A percentile compares a stretch with the other conserved stretches of the same genome.
phyloP scores from a whole-genome alignment of 1,140 invertebrate species.

The Globodera rostochiensis region DNA sequence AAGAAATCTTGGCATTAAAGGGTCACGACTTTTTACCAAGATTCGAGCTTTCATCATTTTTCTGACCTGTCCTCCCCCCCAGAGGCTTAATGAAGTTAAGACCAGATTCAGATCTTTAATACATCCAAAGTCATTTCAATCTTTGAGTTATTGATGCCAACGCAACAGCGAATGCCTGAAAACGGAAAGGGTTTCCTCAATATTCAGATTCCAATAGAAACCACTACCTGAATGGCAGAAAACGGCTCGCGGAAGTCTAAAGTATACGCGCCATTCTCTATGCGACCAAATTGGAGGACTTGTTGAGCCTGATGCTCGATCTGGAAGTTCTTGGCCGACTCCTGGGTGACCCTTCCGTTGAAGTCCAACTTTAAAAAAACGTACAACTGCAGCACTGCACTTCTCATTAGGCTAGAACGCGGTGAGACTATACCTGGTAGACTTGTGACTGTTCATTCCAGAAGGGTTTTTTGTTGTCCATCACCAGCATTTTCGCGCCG shows the following conservation, averaged over 20 bases:
- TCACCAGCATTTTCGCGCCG: slow-evolving; percentile 69
- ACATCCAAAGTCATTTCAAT: slow-evolving; percentile 75
- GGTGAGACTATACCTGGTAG: slow-evolving; percentile 72
- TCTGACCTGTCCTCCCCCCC: too few relatives aligned
- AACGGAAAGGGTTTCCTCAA: neutral
- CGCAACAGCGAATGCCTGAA: slow-evolving; percentile 91
- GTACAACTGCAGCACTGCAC: neutral
- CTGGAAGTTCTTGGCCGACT: slow-evolving; percentile 99
- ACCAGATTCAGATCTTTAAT: too few relatives aligned
- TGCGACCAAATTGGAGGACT: slow-evolving; percentile 98
- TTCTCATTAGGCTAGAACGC: neutral
- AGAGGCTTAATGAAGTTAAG: too few relatives aligned
- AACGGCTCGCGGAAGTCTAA: slow-evolving; percentile 98
- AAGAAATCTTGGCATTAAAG: too few relatives aligned
- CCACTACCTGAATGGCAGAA: slow-evolving; percentile 77
- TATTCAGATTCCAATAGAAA: too few relatives aligned
- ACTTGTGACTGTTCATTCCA: slow-evolving; percentile 99
- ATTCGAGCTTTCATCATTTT: too few relatives aligned
- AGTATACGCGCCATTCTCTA: slow-evolving; percentile 97
- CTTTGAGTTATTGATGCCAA: slow-evolving; percentile 97
- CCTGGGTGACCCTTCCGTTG: slow-evolving; percentile 96
- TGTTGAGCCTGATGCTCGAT: slow-evolving; percentile 96
- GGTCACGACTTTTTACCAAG: too few relatives aligned
- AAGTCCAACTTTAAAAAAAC: slow-evolving; percentile 79
- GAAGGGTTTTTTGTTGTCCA: slow-evolving; percentile 98